phyloP scores from a whole-genome alignment of 2,797 vertebrate genomes.

The Catamblyrhynchus diadema region DNA sequence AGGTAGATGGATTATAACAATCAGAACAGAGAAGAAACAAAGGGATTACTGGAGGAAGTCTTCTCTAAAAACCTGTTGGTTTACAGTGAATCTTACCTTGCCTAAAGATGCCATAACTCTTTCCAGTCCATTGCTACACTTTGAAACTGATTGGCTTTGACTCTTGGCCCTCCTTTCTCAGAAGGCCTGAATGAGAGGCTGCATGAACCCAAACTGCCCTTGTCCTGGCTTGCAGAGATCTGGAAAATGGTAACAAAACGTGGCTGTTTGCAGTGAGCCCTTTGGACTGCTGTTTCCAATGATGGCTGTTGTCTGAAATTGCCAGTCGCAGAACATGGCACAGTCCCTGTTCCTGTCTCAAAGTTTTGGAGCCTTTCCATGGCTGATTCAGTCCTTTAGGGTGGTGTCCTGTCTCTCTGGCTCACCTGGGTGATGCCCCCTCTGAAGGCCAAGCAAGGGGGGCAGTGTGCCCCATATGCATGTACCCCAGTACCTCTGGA shows the following conservation, averaged over 20 bases:
- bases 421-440: neutral
- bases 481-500: neutral
- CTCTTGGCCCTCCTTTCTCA: neutral
- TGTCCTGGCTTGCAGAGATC: neutral
- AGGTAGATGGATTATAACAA: neutral
- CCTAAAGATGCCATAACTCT: neutral
- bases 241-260: neutral
- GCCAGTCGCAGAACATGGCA: neutral
- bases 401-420: neutral
- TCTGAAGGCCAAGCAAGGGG: neutral
- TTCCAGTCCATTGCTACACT: neutral
- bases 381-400: neutral
- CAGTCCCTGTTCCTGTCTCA: neutral
- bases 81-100: neutral
- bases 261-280: neutral
- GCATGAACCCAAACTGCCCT: neutral
- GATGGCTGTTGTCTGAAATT: neutral
- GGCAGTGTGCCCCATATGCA: fast-evolving
- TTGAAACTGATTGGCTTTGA: neutral
- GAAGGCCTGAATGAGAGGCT: neutral
- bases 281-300: neutral
- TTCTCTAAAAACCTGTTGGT: neutral
- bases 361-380: neutral
- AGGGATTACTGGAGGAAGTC: neutral
- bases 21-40: neutral